Conservation (phyloP, 2,113 vertebrate genomes). For the Trachemys scripta region DNA sequence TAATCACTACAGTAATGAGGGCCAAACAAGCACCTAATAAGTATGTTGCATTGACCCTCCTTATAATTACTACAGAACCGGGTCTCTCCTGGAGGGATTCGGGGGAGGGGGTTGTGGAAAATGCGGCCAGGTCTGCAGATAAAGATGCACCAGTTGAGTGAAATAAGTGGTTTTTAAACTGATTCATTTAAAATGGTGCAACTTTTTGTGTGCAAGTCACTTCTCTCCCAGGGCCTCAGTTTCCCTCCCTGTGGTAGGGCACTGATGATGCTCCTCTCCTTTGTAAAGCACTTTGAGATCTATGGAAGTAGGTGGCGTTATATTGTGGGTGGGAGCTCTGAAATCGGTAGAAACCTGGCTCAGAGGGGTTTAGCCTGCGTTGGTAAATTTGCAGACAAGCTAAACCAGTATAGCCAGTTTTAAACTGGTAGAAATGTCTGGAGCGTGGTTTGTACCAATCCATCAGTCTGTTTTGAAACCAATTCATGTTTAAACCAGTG, state of each 20-base stretch:
- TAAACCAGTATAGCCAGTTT: conserved; percentile 1
- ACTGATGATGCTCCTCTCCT: neutral
- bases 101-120: too few relatives aligned
- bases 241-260: neutral
- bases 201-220: neutral
- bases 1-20: too few relatives aligned
- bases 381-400: conserved; percentile 6
- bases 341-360: neutral
- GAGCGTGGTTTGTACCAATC: too few relatives aligned
- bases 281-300: neutral
- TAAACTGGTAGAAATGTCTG: neutral
- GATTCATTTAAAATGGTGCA: neutral
- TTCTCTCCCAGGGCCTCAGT: neutral
- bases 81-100: too few relatives aligned
- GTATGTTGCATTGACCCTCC: too few relatives aligned
- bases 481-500: neutral
- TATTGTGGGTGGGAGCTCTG: neutral
- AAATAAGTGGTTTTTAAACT: too few relatives aligned
- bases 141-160: too few relatives aligned
- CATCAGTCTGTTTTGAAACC: too few relatives aligned
- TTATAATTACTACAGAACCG: too few relatives aligned
- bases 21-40: too few relatives aligned
- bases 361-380: neutral
- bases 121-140: too few relatives aligned
- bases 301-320: neutral